phyloP scores from a whole-genome alignment of 2,797 vertebrate genomes.

The Remorina albescens region DNA sequence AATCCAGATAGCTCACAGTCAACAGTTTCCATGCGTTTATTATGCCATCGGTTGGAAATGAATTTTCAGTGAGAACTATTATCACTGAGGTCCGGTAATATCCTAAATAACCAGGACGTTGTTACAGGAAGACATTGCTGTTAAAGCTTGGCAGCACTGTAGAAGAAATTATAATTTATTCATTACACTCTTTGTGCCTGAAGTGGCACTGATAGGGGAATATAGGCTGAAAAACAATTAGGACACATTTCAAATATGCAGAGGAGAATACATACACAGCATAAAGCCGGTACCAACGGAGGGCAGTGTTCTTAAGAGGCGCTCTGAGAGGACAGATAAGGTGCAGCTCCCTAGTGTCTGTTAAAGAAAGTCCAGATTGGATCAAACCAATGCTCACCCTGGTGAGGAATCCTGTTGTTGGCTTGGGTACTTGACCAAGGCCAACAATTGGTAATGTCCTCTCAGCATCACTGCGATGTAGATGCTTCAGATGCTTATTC shows the following conservation, averaged over 20 bases:
- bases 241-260: background rate
- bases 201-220: background rate
- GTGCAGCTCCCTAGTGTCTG: background rate
- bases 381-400: background rate
- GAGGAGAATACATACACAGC: background rate
- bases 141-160: too few species aligned
- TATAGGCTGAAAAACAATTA: background rate
- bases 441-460: too few species aligned
- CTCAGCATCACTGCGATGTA: background rate
- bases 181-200: background rate
- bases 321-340: background rate
- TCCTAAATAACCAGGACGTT: background rate
- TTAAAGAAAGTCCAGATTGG: background rate
- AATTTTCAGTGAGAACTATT: too few species aligned
- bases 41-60: background rate
- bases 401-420: background rate
- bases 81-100: background rate
- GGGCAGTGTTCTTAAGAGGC: constrained; percentile 9
- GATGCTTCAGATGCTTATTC: background rate
- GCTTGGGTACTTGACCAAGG: background rate
- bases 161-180: background rate
- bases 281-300: background rate
- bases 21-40: background rate
- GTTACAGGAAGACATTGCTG: too few species aligned
- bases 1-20: too few species aligned